Percentiles rank a stretch among this genome's conserved stretches.
These are phyloP conservation scores for Synanceia verrucosa DNA, from an alignment of 2,797 vertebrate genomes.

Conservation along the genomic window DNA sequence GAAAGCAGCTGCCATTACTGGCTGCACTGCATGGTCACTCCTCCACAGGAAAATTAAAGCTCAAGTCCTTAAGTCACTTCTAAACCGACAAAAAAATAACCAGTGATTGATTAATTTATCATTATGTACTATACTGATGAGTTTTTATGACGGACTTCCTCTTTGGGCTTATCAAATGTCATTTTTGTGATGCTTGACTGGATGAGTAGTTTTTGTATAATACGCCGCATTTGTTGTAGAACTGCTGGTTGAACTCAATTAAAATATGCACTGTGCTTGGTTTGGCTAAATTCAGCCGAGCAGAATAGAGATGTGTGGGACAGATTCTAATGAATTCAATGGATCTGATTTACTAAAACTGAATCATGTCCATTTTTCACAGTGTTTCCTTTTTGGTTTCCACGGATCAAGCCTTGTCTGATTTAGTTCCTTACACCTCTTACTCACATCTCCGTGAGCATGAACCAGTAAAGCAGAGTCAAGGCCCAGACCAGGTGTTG, in stretches of 20 bases:
- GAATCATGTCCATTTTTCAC: background rate
- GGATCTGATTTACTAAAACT: background rate
- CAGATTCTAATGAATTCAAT: background rate
- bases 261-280: conserved; percentile 10
- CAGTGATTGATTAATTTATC: conserved; percentile 46
- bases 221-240: conserved; percentile 22
- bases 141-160: conserved; percentile 24
- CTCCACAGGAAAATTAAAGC: conserved; percentile 43
- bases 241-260: conserved; percentile 18
- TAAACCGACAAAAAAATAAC: conserved; percentile 25
- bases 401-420: background rate
- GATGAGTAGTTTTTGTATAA: conserved; percentile 15
- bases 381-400: background rate
- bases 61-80: conserved; percentile 40
- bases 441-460: conserved; percentile 6
- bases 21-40: conserved; percentile 24
- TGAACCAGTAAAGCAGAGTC: background rate
- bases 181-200: conserved; percentile 30
- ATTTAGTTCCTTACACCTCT: background rate
- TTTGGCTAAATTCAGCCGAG: conserved; percentile 8
- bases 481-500: conserved; percentile 63
- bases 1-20: conserved; percentile 41
- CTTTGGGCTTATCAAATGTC: conserved; percentile 27
- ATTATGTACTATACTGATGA: conserved; percentile 41
- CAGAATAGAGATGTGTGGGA: background rate